Evolutionary conservation across 2,113 vertebrate species (phyloP).

Genomic region (Dicaeum eximium): DNA sequence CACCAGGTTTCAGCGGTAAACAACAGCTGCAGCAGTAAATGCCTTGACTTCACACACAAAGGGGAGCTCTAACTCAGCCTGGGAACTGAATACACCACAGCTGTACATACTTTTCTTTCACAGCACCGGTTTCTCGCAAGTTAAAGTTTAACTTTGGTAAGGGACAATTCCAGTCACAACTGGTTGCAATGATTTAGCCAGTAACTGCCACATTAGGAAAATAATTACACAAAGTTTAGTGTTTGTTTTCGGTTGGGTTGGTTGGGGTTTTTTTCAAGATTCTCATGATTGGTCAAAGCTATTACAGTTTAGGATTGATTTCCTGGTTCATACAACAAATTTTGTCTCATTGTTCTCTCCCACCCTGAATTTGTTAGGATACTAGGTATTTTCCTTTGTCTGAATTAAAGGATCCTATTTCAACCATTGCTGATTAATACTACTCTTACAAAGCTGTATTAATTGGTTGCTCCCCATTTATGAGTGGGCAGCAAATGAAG

Average conservation of each 20-base stretch:
- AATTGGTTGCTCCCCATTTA: not conserved
- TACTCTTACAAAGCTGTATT: not conserved
- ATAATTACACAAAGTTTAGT: not conserved
- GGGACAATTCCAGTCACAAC: not conserved
- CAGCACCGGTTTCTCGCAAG: not conserved
- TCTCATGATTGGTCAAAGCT: not conserved
- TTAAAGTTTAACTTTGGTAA: constrained; percentile 30
- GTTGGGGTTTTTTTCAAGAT: not conserved
- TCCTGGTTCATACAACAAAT: not conserved
- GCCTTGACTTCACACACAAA: not conserved
- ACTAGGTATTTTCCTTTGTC: not conserved
- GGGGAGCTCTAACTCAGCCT: not conserved
- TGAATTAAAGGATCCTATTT: not conserved
- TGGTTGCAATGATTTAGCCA: not conserved
- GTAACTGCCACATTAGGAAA: not conserved
- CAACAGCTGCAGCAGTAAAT: not conserved
- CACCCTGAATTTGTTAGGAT: not conserved
- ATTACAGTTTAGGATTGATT: not conserved
- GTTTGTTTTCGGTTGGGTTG: not conserved
- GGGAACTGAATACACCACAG: not conserved
- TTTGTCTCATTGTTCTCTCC: not conserved
- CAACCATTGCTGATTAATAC: not conserved
- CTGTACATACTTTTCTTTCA: constrained; percentile 25
- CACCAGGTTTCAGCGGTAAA: not conserved
- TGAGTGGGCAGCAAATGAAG: not conserved